These are phyloP conservation scores for Catajapyx aquilonaris DNA, from an alignment of 1,140 invertebrate genomes.

Conservation along the genomic window DNA sequence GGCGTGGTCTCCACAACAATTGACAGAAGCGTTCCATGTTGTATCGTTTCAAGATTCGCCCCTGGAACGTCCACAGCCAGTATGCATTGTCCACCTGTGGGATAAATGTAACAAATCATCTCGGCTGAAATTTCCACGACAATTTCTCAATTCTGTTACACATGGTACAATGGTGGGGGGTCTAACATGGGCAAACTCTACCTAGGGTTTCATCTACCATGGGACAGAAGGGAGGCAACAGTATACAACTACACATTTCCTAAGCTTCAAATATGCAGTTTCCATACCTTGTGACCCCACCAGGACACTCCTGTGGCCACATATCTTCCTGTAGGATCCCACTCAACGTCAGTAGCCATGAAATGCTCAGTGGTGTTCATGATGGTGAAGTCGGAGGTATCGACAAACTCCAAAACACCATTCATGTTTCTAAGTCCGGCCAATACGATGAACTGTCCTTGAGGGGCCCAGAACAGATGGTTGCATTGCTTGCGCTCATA, in stretches of 20 bases:
- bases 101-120: too few species aligned
- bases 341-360: conserved; percentile 85
- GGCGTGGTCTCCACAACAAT: conserved; percentile 87
- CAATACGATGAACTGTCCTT: conserved; percentile 85
- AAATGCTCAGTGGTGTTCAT: conserved; percentile 89
- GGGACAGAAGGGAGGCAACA: too few species aligned
- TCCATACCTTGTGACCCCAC: conserved; percentile 90
- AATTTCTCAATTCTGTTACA: too few species aligned
- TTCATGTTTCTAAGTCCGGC: conserved; percentile 66
- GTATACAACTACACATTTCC: too few species aligned
- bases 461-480: conserved; percentile 89
- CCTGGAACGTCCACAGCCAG: conserved; percentile 97
- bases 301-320: conserved; percentile 85
- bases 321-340: conserved; percentile 97
- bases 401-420: conserved; percentile 83
- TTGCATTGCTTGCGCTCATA: conserved; percentile 82
- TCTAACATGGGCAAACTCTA: too few species aligned
- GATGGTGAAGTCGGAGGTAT: conserved; percentile 82
- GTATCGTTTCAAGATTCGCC: conserved; percentile 53
- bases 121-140: too few species aligned
- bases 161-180: too few species aligned
- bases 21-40: conserved; percentile 84
- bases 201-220: too few species aligned
- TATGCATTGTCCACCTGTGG: conserved; percentile 70
- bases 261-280: too few species aligned